Base-by-base conservation (phyloP, 2,797 vertebrate species). In the Salmo trutta region DNA sequence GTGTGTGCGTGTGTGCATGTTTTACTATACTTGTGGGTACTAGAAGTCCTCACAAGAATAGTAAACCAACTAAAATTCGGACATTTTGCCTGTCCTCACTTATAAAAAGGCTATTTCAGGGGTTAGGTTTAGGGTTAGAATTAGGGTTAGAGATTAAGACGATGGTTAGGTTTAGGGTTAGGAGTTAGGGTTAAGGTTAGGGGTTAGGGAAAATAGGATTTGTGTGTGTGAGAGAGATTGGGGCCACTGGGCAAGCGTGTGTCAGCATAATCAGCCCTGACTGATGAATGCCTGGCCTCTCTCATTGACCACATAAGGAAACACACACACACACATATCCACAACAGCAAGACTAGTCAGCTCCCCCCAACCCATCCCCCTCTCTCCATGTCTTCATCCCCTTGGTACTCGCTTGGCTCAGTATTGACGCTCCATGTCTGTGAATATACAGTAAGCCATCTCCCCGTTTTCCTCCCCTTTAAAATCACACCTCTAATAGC, bases 201-300 rank as follows among this genome's bases (percentile, higher is more conserved):
- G 41, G 41, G 41, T 47, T 47, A 47, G 10, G 41, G 41, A 47
- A 47, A 41, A 41, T 41, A 41, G 8, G 7, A 47, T 12, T 47
- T 33, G 75, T 78, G 31, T 62, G 65, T 71, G 29, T 73, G 65
- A 19, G 73, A 12, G 27, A 74, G 71, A 79, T 82, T 75, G 81
- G 69, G 81, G 82, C 79, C 52, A 77, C 77, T 77, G 81, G 85
- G 80, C 70, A 82, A 84, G 74, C 86, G 79, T 92, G 92, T 82
- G 81, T 86, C 80, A 77, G 91, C 91, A 94, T 93, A 93, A 94
- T 91, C 85, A 91, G 88, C 74, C 77, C 73, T 88, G 86, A 90
- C 90, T 91, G 81, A 90, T 92, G 89, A 91, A 92, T 89, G 82
- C 82, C 80, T 79, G 83, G 81, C 80, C 86, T 88, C 56, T 86